Percentiles rank a stretch among this genome's conserved stretches.
phyloP scores from a whole-genome alignment of 2,113 vertebrate genomes.

The Platysteira castanea region DNA sequence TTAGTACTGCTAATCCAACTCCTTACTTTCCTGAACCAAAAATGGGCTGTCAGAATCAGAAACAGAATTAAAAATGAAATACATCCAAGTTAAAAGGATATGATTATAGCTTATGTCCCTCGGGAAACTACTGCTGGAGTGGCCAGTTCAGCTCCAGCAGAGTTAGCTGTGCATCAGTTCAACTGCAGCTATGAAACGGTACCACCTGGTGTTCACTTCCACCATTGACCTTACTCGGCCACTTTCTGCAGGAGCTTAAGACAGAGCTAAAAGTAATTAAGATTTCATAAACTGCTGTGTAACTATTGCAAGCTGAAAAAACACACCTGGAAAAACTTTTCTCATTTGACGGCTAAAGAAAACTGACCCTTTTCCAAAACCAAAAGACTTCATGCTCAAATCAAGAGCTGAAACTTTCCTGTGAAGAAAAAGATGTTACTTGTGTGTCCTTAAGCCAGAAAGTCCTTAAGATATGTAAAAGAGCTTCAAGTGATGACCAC shows the following conservation, averaged over 20 bases:
- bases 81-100: background rate
- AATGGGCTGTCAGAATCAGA: background rate
- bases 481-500: background rate
- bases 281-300: background rate
- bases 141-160: background rate
- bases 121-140: background rate
- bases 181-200: background rate
- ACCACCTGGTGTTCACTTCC: conserved; percentile 45
- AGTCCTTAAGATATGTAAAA: background rate
- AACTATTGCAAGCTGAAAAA: background rate
- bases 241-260: background rate
- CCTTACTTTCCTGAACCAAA: background rate
- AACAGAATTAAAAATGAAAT: background rate
- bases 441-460: rapidly evolving
- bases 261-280: background rate
- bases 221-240: background rate
- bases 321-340: background rate
- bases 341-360: background rate
- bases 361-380: background rate
- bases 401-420: background rate
- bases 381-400: background rate
- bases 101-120: background rate
- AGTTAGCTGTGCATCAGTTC: background rate
- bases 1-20: background rate
- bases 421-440: background rate